These are phyloP conservation scores for Cladopsammia gracilis DNA, from an alignment of 64 coral and sea anemone species.

Conservation along the genomic window DNA sequence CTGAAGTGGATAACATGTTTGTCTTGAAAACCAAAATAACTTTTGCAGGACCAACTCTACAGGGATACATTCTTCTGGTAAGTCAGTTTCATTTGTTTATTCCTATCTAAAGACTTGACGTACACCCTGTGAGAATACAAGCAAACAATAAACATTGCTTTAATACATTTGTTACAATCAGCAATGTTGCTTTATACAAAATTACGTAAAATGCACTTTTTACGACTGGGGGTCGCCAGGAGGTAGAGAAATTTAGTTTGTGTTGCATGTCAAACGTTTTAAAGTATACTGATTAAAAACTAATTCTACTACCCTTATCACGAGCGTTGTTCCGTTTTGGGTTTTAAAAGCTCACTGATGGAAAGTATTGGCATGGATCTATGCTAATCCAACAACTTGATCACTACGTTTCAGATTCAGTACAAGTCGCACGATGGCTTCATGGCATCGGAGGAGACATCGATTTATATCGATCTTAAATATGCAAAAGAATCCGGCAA, in stretches of 20 bases:
- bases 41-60: slow-evolving; percentile 49
- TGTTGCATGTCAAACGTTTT: too few relatives aligned
- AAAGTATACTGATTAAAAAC: too few relatives aligned
- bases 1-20: slow-evolving; percentile 37
- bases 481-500: slow-evolving; percentile 2
- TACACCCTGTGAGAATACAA: too few relatives aligned
- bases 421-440: neutral
- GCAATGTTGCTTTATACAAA: too few relatives aligned
- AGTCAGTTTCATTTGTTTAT: neutral
- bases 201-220: too few relatives aligned
- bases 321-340: too few relatives aligned
- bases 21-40: slow-evolving; percentile 37
- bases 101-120: neutral
- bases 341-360: neutral
- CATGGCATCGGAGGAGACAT: slow-evolving; percentile 26
- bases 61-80: slow-evolving; percentile 62
- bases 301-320: too few relatives aligned
- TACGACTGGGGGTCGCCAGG: too few relatives aligned
- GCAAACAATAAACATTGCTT: too few relatives aligned
- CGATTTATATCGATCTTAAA: slow-evolving; percentile 15
- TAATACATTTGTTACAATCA: too few relatives aligned
- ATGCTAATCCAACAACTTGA: neutral
- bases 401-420: neutral
- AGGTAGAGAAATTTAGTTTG: too few relatives aligned
- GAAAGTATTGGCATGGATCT: neutral